phyloP scores from a whole-genome alignment of 2,797 vertebrate genomes.

The Xiphophorus birchmanni region DNA sequence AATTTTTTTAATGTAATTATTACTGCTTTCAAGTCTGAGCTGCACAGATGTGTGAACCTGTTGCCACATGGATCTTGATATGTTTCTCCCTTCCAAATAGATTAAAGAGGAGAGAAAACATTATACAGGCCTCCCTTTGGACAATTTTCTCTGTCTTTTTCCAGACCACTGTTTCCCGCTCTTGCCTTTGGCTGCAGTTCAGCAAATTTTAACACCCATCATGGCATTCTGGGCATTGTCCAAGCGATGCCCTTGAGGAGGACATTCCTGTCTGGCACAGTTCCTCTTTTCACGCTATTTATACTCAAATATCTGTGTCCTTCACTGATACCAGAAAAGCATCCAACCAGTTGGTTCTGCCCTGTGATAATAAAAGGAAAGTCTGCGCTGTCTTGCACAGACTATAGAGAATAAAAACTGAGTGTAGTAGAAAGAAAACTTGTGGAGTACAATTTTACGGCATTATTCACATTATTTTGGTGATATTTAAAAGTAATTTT shows the following conservation, averaged over 20 bases:
- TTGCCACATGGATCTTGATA: conserved; percentile 17
- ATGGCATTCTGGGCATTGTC: conserved; percentile 57
- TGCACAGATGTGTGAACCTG: conserved; percentile 10
- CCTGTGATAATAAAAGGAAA: conserved; percentile 16
- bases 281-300: conserved; percentile 73
- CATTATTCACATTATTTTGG: not conserved
- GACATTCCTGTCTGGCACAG: conserved; percentile 78
- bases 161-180: conserved; percentile 26
- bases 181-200: conserved; percentile 61
- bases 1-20: not conserved
- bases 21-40: not conserved
- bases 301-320: conserved; percentile 61
- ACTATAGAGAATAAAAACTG: conserved; percentile 5
- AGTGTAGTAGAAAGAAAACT: not conserved
- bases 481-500: not conserved
- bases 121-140: conserved; percentile 19
- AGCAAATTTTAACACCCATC: conserved; percentile 63
- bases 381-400: conserved; percentile 25
- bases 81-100: conserved; percentile 10
- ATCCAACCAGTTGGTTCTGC: conserved; percentile 26
- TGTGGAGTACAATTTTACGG: not conserved
- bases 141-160: conserved; percentile 39
- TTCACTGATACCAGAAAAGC: conserved; percentile 40
- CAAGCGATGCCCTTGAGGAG: conserved; percentile 76
- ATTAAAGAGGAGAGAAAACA: conserved; percentile 22